Base-by-base conservation (phyloP, 2,797 vertebrate genomes). In the Clamator glandarius region DNA sequence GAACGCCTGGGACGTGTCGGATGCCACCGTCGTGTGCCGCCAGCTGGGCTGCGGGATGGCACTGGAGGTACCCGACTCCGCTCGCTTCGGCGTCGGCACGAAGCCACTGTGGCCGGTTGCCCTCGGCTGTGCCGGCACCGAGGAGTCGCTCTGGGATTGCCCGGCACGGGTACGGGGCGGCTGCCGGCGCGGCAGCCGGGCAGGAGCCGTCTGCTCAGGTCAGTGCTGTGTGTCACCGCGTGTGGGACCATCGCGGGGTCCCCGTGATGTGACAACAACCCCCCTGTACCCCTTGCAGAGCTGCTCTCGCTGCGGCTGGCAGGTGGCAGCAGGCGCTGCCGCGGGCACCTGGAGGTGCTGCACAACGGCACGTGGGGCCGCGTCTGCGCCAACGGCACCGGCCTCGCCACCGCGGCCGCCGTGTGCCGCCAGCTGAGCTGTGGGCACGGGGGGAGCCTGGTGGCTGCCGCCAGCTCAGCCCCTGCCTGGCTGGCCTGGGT, bases 31-130 rank as follows among this genome's bases (percentile, higher is more conserved):
- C 4, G 87, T 97, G 8, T 98, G 97, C 90, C 92, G 33, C 33
- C 96, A 98, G 79, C 85, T 98, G 88, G 91, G 86, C 87, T 98
- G 97, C 0, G 97, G 97, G 5, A 6, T 3, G 15, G 97, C 96
- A 3, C 62, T 97, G 73, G 93, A 69, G 5, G 96, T 92, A 1
- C 78, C 76, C 1, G 13, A 26, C 9, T 91, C 59, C 4, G 78
- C 68, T 10, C 16, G 16, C 51, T 97, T 94, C 3, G 91, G 95
- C 8, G 15, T 67, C 17, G 96, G 96, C 42, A 6, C 35, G 1
- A 91, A 92, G 24, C 46, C 46, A 3, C 94, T 74, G 57, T 96
- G 95, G 96, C 64, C 73, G 4, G 96, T 80, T 6, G 74, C 95
- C 1, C 9, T 93, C 4, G n/a, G 35, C 4, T 98, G 97, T 26